phyloP scores from a whole-genome alignment of 2,888 invertebrate species.

The Zaprionus bogoriensis region DNA sequence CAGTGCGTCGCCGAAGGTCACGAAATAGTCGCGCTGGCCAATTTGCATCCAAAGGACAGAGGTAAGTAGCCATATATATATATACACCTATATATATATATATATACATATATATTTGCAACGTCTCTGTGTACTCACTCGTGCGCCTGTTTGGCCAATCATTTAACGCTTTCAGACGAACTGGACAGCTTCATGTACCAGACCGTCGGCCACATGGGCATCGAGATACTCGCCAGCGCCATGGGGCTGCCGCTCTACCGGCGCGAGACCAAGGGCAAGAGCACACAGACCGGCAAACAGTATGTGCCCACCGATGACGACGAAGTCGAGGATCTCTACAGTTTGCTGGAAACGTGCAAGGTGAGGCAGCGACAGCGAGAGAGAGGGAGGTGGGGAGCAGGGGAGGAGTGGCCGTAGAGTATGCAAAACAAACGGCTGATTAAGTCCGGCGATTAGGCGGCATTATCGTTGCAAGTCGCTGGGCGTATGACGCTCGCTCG shows the following conservation, averaged over 20 bases:
- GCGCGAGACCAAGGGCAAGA: conserved; percentile 91
- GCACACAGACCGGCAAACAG: conserved; percentile 90
- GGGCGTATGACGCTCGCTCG: conserved; percentile 15
- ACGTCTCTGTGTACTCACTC: neutral
- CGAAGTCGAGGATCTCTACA: conserved; percentile 98
- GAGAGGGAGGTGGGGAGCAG: neutral
- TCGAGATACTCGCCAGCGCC: conserved; percentile 95
- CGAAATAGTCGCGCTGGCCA: conserved; percentile 95
- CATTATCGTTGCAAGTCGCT: conserved; percentile 25
- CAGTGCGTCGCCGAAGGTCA: conserved; percentile 98
- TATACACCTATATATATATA: neutral
- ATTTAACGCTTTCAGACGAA: conserved; percentile 86
- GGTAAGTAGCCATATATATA: conserved; percentile 83
- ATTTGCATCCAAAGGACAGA: conserved; percentile 93
- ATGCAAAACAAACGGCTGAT: neutral
- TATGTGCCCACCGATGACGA: conserved; percentile 93
- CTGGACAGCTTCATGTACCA: conserved; percentile 99
- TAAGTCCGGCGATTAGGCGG: conserved; percentile 10
- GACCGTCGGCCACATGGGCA: conserved; percentile 98
- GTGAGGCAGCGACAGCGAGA: conserved; percentile 55
- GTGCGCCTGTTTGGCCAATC: conserved; percentile 5
- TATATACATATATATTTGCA: neutral
- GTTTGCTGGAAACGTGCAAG: conserved; percentile 86
- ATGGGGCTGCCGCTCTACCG: conserved; percentile 96
- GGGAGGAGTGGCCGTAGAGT: neutral